Evolutionary conservation across 2,113 vertebrate genomes (phyloP), one percentile per base, ranked within the genome.

Genomic region (Pelecanus crispus): DNA sequence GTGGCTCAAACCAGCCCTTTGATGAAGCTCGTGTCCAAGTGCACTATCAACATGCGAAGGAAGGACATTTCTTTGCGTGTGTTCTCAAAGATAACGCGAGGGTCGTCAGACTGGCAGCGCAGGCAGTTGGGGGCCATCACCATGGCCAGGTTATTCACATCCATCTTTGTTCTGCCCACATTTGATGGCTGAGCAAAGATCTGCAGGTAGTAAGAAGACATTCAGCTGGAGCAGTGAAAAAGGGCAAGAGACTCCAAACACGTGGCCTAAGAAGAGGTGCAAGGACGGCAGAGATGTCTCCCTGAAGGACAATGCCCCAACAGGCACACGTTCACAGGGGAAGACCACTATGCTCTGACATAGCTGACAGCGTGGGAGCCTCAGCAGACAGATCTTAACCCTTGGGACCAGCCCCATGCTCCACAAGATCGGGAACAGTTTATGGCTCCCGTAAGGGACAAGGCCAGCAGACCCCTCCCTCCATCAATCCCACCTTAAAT

Each of bases 111-210:
- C 58, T 99, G 98, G 93, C 99, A 99, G 42, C 99, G 98, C 68
- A 99, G 98, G 90, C 99, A 99, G 97, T 99, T 99, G 80, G 99
- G 99, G 19, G 99, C 99, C 99, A 99, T 99, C 84, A 99, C 99
- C 99, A 99, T 99, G 90, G 99, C 99, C 95, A 99, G 96, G 97
- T 99, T 99, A 96, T 99, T 99, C 89, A 99, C 99, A 42, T 99
- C 99, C 99, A 99, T 99, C 97, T 99, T 99, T 17, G 99, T 99
- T 73, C 98, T 98, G 19, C 98, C 98, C 81, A 99, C 99, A 8
- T 99, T 99, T 32, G 98, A 97, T 2, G 99, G 99, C 96, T 99
- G 99, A 87, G 99, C 98, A 86, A 99, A 99, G 61, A 99, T 98
- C 99, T 99, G 93, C 44, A 91, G 78, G 59, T 4, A 82, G n/a